phyloP scores from a whole-genome alignment of 2,113 vertebrate genomes.

The Paramormyrops kingsleyae region DNA sequence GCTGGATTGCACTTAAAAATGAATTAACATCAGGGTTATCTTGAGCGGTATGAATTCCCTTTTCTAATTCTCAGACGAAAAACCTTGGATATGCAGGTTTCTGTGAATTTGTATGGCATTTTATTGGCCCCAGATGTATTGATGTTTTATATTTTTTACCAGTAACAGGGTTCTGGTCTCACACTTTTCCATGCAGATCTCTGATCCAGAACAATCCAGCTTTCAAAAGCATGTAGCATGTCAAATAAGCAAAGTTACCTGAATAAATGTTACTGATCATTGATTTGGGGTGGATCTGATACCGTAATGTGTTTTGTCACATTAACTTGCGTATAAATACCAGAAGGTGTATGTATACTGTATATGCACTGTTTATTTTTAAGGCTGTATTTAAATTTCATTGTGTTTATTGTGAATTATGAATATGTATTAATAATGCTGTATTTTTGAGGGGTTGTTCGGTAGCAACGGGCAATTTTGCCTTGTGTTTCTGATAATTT shows the following conservation, averaged over 20 bases:
- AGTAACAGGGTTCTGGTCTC: neutral
- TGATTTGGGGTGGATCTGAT: conserved; percentile 4
- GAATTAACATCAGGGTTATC: conserved; percentile 7
- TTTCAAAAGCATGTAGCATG: conserved; percentile 17
- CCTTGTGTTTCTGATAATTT: conserved; percentile 69
- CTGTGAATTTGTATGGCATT: neutral
- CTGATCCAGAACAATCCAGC: neutral
- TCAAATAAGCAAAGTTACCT: conserved; percentile 5
- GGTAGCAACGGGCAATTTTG: conserved; percentile 46
- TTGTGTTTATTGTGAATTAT: neutral
- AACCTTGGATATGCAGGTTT: conserved; percentile 1
- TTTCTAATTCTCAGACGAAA: neutral
- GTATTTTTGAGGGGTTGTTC: conserved; percentile 35
- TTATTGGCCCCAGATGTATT: neutral
- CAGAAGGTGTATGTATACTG: conserved; percentile 10
- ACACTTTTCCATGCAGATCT: neutral
- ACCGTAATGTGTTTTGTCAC: neutral
- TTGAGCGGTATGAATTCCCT: neutral
- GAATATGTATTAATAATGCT: conserved; percentile 36
- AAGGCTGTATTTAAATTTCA: conserved; percentile 11
- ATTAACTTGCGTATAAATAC: neutral
- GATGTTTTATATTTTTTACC: neutral
- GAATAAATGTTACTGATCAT: neutral
- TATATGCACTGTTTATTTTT: conserved; percentile 13
- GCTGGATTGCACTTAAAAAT: conserved; percentile 1